These are phyloP conservation scores for Morpho helenor DNA, from an alignment of 2,888 invertebrate species.

Conservation along the genomic window DNA sequence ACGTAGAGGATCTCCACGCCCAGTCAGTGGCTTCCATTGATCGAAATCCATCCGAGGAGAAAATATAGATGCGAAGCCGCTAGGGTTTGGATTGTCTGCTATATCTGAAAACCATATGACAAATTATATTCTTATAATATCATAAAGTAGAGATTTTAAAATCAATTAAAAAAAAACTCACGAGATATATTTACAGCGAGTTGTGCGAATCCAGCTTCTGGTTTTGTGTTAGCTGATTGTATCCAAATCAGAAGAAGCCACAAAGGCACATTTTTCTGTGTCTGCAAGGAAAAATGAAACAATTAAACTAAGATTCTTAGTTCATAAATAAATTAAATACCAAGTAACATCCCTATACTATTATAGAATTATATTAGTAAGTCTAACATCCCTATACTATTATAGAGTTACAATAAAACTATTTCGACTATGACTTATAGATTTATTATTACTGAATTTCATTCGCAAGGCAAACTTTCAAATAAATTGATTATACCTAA, in stretches of 20 bases:
- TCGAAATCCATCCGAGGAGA: conserved; percentile 90
- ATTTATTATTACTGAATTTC: not conserved
- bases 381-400: too few species aligned
- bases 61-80: conserved; percentile 69
- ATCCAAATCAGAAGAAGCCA: conserved; percentile 27
- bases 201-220: conserved; percentile 27
- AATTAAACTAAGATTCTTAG: not conserved
- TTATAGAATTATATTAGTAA: too few species aligned
- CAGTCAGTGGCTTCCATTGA: conserved; percentile 89
- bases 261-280: conserved; percentile 20
- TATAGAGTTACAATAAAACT: too few species aligned
- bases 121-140: not conserved
- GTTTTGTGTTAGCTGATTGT: conserved; percentile 26
- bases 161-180: conserved; percentile 20
- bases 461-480: not conserved
- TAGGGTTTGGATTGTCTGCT: conserved; percentile 38
- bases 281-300: conserved; percentile 30
- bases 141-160: too few species aligned
- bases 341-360: too few species aligned
- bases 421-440: too few species aligned
- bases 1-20: conserved; percentile 88
- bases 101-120: conserved; percentile 41
- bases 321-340: too few species aligned
- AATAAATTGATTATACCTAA: conserved; percentile 18
- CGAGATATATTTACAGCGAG: conserved; percentile 33